Conservation (phyloP, 2,888 invertebrate genomes). For the Idaea straminata region DNA sequence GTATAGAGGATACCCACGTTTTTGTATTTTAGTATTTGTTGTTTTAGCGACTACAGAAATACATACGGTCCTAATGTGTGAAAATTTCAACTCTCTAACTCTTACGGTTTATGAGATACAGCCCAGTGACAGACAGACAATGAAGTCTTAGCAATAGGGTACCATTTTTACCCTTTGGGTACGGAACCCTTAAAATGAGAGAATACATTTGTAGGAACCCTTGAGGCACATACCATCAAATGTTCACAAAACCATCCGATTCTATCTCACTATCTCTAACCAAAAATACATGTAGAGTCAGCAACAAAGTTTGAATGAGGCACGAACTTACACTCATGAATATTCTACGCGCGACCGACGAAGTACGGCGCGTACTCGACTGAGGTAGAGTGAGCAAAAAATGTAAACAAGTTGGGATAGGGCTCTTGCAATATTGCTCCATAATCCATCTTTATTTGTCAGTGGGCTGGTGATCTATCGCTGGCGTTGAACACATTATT, state of each 20-base stretch:
- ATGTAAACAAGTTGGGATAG: constrained; percentile 28
- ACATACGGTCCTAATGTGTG: too few relatives aligned
- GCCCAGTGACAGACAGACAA: too few relatives aligned
- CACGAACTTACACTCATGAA: constrained; percentile 32
- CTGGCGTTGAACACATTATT: constrained; percentile 37
- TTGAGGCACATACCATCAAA: too few relatives aligned
- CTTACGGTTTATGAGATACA: too few relatives aligned
- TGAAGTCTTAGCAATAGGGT: too few relatives aligned
- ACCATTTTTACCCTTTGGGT: too few relatives aligned
- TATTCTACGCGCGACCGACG: constrained; percentile 29
- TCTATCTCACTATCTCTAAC: constrained; percentile 3
- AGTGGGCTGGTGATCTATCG: constrained; percentile 41
- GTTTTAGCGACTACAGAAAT: too few relatives aligned
- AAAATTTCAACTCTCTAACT: too few relatives aligned
- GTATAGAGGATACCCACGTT: too few relatives aligned
- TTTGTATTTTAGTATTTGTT: too few relatives aligned
- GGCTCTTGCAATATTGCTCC: constrained; percentile 34
- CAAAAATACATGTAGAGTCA: constrained; percentile 18
- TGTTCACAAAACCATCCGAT: background rate
- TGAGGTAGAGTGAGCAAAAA: constrained; percentile 21
- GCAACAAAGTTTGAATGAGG: constrained; percentile 23
- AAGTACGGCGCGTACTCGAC: background rate
- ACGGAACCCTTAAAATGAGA: too few relatives aligned
- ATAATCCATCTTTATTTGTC: constrained; percentile 50
- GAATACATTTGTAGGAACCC: too few relatives aligned